These are phyloP conservation scores for Platanista minor DNA, from an alignment of 2,113 vertebrate genomes.

Conservation along the genomic window DNA sequence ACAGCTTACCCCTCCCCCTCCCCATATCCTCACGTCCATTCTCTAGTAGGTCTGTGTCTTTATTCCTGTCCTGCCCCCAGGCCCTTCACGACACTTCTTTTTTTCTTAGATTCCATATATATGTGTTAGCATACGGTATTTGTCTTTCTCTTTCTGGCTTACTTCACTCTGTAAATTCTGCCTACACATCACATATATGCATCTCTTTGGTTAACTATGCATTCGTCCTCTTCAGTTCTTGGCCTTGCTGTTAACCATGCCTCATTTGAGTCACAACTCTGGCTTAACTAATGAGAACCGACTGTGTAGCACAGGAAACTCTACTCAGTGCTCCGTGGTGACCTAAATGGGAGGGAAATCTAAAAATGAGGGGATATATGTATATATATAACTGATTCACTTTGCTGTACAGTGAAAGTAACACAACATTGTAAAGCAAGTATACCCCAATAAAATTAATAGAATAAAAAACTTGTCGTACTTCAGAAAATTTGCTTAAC, in stretches of 20 bases:
- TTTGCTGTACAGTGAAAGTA: not conserved
- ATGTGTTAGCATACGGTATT: too few species aligned
- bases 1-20: too few species aligned
- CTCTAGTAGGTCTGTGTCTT: too few species aligned
- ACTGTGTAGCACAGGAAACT: fast-evolving
- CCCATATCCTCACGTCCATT: too few species aligned
- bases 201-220: not conserved
- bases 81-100: too few species aligned
- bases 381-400: not conserved
- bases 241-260: not conserved
- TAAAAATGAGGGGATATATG: not conserved
- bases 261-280: not conserved
- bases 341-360: not conserved
- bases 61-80: too few species aligned
- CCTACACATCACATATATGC: fast-evolving
- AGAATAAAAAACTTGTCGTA: not conserved
- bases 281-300: not conserved
- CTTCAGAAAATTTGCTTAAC: not conserved
- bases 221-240: not conserved
- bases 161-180: not conserved
- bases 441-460: not conserved
- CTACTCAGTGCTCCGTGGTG: not conserved
- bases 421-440: not conserved
- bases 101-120: too few species aligned
- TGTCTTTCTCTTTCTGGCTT: too few species aligned